These are phyloP conservation scores for Drosophila orosa DNA, from an alignment of 1,140 invertebrate genomes.

Conservation along the genomic window DNA sequence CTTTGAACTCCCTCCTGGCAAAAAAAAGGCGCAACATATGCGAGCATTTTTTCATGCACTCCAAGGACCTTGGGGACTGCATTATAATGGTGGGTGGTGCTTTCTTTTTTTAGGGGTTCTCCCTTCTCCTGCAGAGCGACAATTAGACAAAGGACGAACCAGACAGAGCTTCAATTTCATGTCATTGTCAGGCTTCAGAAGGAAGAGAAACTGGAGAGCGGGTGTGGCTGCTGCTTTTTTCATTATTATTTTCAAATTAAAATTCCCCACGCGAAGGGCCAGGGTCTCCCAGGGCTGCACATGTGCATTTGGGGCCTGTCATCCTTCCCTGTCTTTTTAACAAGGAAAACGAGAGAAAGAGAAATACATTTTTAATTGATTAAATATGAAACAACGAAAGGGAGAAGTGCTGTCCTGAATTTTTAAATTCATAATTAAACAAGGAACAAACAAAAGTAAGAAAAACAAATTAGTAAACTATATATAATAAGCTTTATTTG, in stretches of 20 bases:
- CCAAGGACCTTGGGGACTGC: slow-evolving; percentile 51
- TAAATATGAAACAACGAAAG: slow-evolving; percentile 55
- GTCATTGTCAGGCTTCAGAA: slow-evolving; percentile 63
- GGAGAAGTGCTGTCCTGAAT: slow-evolving; percentile 16
- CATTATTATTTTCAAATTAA: slow-evolving; percentile 78
- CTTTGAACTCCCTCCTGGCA: not conserved
- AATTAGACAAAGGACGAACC: slow-evolving; percentile 72
- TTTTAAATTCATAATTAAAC: slow-evolving; percentile 8
- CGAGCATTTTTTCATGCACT: slow-evolving; percentile 71
- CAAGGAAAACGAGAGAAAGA: slow-evolving; percentile 5
- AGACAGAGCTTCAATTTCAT: slow-evolving; percentile 66
- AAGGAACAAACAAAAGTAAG: not conserved
- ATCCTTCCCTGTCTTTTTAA: slow-evolving; percentile 19
- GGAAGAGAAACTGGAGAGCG: slow-evolving; percentile 10
- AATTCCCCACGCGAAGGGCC: slow-evolving; percentile 38
- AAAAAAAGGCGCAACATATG: slow-evolving; percentile 71
- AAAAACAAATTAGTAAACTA: not conserved
- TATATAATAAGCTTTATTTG: not conserved
- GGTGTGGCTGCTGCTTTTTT: slow-evolving; percentile 50
- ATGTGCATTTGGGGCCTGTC: slow-evolving; percentile 47
- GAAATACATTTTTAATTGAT: slow-evolving; percentile 71
- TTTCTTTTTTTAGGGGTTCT: not conserved
- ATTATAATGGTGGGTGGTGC: slow-evolving; percentile 49
- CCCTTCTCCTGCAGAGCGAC: slow-evolving; percentile 55
- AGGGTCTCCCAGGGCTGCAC: slow-evolving; percentile 41